Conservation (phyloP, 1,140 invertebrate genomes). For the Drosophila pachea region DNA sequence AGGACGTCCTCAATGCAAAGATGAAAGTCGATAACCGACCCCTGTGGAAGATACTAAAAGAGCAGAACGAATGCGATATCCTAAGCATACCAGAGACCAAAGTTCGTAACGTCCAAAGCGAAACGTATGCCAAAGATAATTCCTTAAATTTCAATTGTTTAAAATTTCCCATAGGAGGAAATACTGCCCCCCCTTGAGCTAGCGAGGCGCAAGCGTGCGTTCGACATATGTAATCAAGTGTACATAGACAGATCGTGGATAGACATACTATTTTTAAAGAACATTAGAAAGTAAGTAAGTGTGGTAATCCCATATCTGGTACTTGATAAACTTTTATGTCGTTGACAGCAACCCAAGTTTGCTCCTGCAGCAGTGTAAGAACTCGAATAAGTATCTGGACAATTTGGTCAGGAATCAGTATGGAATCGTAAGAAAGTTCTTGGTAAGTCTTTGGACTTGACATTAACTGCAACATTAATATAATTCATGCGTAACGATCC, state of each 20-base stretch:
- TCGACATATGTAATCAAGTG: constrained; percentile 67
- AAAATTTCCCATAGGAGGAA: constrained; percentile 39
- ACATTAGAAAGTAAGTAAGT: constrained; percentile 44
- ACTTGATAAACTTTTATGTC: neutral
- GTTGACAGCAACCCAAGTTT: constrained; percentile 52
- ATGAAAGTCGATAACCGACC: constrained; percentile 44
- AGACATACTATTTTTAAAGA: constrained; percentile 65
- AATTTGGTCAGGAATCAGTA: constrained; percentile 45
- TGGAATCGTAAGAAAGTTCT: constrained; percentile 44
- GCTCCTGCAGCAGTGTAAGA: constrained; percentile 53
- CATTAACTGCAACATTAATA: neutral
- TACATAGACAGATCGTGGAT: constrained; percentile 66
- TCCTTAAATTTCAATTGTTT: neutral
- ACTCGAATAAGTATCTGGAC: constrained; percentile 37
- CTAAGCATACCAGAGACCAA: constrained; percentile 61
- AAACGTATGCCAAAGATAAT: neutral
- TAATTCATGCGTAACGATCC: neutral
- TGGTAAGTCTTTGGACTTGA: constrained; percentile 26
- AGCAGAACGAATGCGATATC: constrained; percentile 67
- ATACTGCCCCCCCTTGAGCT: constrained; percentile 60
- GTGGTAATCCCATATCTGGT: neutral
- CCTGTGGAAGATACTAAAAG: constrained; percentile 67
- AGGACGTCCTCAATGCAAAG: constrained; percentile 18
- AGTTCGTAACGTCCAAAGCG: constrained; percentile 12
- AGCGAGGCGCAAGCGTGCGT: constrained; percentile 56